Evolutionary conservation across 2,113 vertebrate species (phyloP), one percentile per base, ranked within the genome.

Genomic region (Channa maculata): DNA sequence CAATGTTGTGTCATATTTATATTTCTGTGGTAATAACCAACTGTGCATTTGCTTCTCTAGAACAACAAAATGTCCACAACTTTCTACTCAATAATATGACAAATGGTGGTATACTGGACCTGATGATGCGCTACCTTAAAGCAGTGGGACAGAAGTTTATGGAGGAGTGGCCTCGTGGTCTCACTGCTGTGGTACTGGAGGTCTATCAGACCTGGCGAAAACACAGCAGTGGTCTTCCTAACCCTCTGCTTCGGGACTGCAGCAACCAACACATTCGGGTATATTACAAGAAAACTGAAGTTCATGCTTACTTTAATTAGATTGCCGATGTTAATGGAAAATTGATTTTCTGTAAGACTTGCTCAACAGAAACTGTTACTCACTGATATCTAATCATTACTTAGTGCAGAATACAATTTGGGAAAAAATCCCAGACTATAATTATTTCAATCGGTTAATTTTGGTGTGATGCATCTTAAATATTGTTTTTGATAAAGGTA

Each of bases 91-190:
- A 91, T 71, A 97, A 96, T 79, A 88, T 97, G 92, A 94, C 86
- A 82, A 99, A 99, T 0, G 96, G 97, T 1, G 98, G 98, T 1
- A 93, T 98, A 15, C 91, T 99, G 85, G 98, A 99, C 74, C 92
- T 99, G 83, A 96, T 99, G 96, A 92, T 99, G 94, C 94, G 94
- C 60, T 99, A 97, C 15, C 91, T 99, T 63, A 99, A 99, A 88
- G 93, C 92, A 34, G 94, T 99, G 88, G 97, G 97, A 75, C 95
- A 94, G 46, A 96, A 92, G 89, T 98, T 98, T 84, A 83, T 95
- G 77, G 91, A 96, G 82, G 94, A 94, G 78, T 99, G 98, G 98
- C 97, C 98, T 0, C 88, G 92, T 0, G 96, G 96, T 7, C 86
- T 99, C 79, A 83, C 93, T 0, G 91, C 95, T 33, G 96, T 99